These are phyloP conservation scores for Cephus cinctus DNA, from an alignment of 1,140 invertebrate species.

Conservation along the genomic window DNA sequence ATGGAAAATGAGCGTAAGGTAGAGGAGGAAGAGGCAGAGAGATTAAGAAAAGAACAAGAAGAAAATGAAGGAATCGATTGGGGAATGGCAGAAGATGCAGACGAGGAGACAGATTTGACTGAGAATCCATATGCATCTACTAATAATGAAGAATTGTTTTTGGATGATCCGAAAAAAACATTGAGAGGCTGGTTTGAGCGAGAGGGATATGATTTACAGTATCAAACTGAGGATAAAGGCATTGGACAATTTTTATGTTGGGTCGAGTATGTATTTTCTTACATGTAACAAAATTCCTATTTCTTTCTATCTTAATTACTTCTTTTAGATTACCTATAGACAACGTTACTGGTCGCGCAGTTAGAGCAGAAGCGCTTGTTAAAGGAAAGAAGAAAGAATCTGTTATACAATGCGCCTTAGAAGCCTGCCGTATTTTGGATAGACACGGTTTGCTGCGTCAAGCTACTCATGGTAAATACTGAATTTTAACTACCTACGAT, in stretches of 20 bases:
- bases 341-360: constrained; percentile 67
- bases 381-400: constrained; percentile 95
- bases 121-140: constrained; percentile 82
- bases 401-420: constrained; percentile 87
- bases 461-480: constrained; percentile 67
- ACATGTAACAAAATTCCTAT: constrained; percentile 10
- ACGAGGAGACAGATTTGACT: constrained; percentile 77
- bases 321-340: constrained; percentile 71
- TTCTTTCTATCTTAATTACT: constrained; percentile 15
- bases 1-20: constrained; percentile 52
- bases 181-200: constrained; percentile 92
- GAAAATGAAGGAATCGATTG: constrained; percentile 80
- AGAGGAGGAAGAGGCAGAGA: constrained; percentile 53
- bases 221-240: constrained; percentile 80
- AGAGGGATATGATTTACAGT: constrained; percentile 85
- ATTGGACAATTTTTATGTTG: constrained; percentile 74
- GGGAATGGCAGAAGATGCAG: constrained; percentile 92
- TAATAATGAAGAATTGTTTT: constrained; percentile 83
- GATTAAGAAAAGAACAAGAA: constrained; percentile 54
- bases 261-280: constrained; percentile 57
- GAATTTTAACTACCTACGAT: constrained; percentile 1
- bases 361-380: constrained; percentile 82
- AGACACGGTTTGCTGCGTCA: constrained; percentile 75
- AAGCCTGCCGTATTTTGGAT: constrained; percentile 91
- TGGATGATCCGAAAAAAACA: constrained; percentile 95